phyloP scores from a whole-genome alignment of 2,113 vertebrate species.

The Muntiacus muntjak region DNA sequence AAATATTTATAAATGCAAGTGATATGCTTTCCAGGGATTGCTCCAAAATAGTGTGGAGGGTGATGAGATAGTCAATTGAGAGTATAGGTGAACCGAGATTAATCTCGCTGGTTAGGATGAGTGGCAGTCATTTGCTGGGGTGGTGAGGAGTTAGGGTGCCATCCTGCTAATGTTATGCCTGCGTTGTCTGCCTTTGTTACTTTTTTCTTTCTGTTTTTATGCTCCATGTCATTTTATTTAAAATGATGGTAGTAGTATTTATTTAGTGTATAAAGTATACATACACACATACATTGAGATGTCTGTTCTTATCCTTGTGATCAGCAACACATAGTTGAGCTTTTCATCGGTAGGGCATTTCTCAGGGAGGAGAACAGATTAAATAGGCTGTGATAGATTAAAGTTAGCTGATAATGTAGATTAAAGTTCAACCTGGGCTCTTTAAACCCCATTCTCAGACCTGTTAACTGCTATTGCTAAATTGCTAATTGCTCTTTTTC shows the following conservation, averaged over 20 bases:
- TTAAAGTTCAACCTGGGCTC: not conserved
- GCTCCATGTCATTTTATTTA: not conserved
- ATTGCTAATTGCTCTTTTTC: conserved; percentile 59
- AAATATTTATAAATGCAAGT: not conserved
- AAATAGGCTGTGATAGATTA: not conserved
- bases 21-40: not conserved
- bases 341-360: not conserved
- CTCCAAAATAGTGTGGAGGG: not conserved
- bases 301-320: not conserved
- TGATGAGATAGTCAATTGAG: not conserved
- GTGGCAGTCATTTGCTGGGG: not conserved
- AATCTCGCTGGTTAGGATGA: not conserved
- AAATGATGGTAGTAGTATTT: not conserved
- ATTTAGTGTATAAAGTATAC: not conserved
- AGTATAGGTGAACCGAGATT: not conserved
- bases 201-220: not conserved
- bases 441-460: not conserved
- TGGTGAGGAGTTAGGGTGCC: too few relatives aligned
- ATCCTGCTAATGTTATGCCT: not conserved
- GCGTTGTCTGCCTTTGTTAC: not conserved
- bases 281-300: not conserved
- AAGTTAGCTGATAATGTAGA: not conserved
- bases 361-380: not conserved
- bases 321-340: not conserved
- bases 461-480: not conserved